These are phyloP conservation scores for Pyrrhia umbra DNA, from an alignment of 2,888 invertebrate species.

Conservation along the genomic window DNA sequence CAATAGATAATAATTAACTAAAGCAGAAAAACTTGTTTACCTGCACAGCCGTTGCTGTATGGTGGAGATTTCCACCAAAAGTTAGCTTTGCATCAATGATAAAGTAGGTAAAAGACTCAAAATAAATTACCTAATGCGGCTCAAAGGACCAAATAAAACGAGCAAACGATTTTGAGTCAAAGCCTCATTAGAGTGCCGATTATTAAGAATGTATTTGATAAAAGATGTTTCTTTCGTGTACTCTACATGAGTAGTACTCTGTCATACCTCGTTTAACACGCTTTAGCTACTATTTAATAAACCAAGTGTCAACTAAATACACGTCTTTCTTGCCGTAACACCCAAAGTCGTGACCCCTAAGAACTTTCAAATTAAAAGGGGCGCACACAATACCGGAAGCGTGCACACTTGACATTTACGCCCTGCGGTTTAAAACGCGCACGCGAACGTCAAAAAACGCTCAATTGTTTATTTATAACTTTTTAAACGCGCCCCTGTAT, in stretches of 20 bases:
- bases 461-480: conserved; percentile 81
- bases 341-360: conserved; percentile 53
- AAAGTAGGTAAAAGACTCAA: too few relatives aligned
- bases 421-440: conserved; percentile 75
- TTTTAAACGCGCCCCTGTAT: conserved; percentile 77
- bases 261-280: too few relatives aligned
- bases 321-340: conserved; percentile 19
- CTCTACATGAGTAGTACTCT: too few relatives aligned
- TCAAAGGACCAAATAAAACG: too few relatives aligned
- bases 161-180: too few relatives aligned
- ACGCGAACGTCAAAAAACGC: conserved; percentile 84
- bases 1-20: background rate
- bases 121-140: too few relatives aligned
- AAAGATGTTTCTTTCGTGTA: too few relatives aligned
- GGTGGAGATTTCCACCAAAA: too few relatives aligned
- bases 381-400: conserved; percentile 80
- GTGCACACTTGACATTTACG: conserved; percentile 78
- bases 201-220: too few relatives aligned
- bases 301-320: conserved; percentile 11
- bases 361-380: conserved; percentile 71
- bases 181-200: too few relatives aligned
- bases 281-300: background rate
- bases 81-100: too few relatives aligned
- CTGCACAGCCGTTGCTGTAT: background rate
- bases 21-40: background rate